Base-by-base conservation (phyloP, 2,888 invertebrate genomes). In the Cryptus viduatorius region DNA sequence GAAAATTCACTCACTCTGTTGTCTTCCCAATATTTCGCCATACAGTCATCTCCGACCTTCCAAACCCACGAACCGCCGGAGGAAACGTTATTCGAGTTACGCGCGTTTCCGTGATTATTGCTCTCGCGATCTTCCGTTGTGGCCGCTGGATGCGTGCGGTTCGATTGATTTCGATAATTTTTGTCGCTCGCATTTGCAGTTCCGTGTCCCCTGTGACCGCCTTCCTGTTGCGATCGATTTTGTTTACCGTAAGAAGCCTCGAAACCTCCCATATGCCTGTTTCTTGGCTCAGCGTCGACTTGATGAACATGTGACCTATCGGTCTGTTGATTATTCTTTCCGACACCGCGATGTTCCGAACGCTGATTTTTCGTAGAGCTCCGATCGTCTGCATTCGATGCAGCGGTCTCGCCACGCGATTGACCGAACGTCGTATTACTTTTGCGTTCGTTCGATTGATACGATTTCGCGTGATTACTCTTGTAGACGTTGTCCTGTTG, bases 21-120 rank as follows among this genome's bases (percentile, higher is more conserved):
- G 94, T 98, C 98, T 93, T 98, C 98, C 98, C 98, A 98, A 94
- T 98, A 98, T 91, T 98, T 97, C 7, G 98, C 98, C 94, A 98
- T 95, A 91, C 98, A 98, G 83, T 96, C 95, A 92, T 98, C 98
- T 12, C 98, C 98, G 71, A 96, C 94, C 91, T 96, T 96, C 97
- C 97, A 98, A 87, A 95, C 95, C 93, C 94, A 94, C 50, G 88
- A 86, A 65, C 87, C 89, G 29, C 90, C 90, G 8, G 87, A 79
- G 53, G 89, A 67, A n/a, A 88, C 87, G 79, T 90, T 89, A 42
- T 89, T 86, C 72, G 82, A 86, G 79, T 87, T 90, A 67, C 88
- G 88, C 88, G 87, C 88, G 68, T 76, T 89, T 72, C 75, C 84
- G 31, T 88, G 88, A 79, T 88, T 89, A 65, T 88, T 89, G 79